Evolutionary conservation across 2,888 invertebrate genomes (phyloP), one percentile per base, ranked within the genome.

Genomic region (Macrophya annulata): DNA sequence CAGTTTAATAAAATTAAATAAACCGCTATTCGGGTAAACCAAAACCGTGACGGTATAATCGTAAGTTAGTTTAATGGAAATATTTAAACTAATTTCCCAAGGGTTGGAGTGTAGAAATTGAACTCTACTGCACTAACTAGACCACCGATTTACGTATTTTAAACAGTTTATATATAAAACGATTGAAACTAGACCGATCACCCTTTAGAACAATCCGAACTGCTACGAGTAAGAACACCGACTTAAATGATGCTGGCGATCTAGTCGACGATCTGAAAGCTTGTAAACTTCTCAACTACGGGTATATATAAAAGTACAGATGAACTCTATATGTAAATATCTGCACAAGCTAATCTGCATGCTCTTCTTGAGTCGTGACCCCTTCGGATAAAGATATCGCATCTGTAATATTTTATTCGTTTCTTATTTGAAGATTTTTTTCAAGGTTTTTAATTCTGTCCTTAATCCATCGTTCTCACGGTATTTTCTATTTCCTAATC

Each of bases 11-110:
- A 0, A 59, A 71, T 21, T 71, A 9, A 45, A 71, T 45, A 17
- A 25, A 68, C 17, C 68, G 37, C 37, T 9, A 68, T 68, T 15
- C 68, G 37, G 17, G 21, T 37, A n/a, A n/a, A n/a, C 21, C n/a
- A 51, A 76, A n/a, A 76, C 76, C 76, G 51, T 31, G 17, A 25
- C 51, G 15, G 51, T n/a, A n/a, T n/a, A 31, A 51, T 51, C 55
- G 48, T 55, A 21, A 79, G 59, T 79, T 40, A 21, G 40, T 59
- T 79, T 43, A 79, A 59, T 59, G 79, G 40, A 59, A 79, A 9
- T 21, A 59, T 79, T 79, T 79, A 59, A 43, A 43, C 59, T 79
- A 40, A 79, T 79, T 79, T 79, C 79, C 59, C 79, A 79, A 6
- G 59, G 79, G 82, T 45, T 65, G 43, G 9, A 17, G 45, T 71